Evolutionary conservation across 2,113 vertebrate species (phyloP).

Genomic region (Rousettus leschenaultii): DNA sequence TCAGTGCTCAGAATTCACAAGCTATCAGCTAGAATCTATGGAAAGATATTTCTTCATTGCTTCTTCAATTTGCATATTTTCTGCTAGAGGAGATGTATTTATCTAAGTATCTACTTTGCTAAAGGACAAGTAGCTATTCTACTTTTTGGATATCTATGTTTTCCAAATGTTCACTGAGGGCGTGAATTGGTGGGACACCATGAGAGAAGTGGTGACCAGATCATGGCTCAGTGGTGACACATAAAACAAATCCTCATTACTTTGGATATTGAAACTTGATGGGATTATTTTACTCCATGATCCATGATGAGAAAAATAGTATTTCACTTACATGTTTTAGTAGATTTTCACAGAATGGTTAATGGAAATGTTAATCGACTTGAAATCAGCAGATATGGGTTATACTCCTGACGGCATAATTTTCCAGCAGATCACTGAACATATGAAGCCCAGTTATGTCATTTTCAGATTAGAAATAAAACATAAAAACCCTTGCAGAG

Average conservation of each 20-base stretch:
- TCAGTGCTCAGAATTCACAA: neutral
- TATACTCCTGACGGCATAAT: neutral
- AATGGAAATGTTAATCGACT: neutral
- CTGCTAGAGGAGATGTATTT: neutral
- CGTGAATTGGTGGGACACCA: neutral
- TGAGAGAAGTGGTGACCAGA: neutral
- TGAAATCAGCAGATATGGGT: neutral
- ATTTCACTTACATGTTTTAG: neutral
- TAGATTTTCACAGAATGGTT: neutral
- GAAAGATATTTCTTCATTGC: neutral
- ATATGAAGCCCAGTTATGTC: neutral
- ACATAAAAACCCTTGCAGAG: neutral
- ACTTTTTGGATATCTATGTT: neutral
- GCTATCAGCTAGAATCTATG: neutral
- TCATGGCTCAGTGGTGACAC: neutral
- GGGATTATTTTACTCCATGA: neutral
- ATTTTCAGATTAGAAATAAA: slow-evolving; percentile 5
- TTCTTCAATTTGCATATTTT: neutral
- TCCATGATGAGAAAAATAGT: neutral
- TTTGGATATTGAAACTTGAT: neutral
- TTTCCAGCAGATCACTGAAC: neutral
- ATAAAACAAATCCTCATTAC: neutral
- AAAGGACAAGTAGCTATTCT: neutral
- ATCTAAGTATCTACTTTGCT: neutral
- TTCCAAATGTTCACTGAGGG: neutral